Conservation (phyloP, 2,797 vertebrate genomes). For the Anguilla obscura region DNA sequence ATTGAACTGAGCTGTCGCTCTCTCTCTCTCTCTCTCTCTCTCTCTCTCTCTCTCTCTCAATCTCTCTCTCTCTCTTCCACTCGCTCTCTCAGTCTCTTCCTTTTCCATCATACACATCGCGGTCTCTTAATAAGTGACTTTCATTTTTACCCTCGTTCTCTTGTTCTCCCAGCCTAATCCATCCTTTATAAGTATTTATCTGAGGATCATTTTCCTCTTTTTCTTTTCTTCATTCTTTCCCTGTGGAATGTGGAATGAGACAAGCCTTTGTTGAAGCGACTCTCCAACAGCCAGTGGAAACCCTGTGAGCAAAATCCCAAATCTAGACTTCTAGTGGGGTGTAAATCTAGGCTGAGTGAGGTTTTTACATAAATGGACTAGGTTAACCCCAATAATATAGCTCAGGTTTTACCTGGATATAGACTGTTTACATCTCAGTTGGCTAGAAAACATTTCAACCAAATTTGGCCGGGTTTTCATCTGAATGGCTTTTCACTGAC, state of each 20-base stretch:
- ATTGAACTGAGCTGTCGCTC: slow-evolving; percentile 26
- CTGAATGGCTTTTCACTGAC: background rate
- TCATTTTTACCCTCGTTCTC: slow-evolving; percentile 4
- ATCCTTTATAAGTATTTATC: background rate
- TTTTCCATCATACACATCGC: background rate
- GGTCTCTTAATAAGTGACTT: background rate
- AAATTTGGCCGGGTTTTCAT: background rate
- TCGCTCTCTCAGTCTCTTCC: background rate
- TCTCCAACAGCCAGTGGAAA: background rate
- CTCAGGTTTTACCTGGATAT: no score
- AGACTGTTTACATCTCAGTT: no score
- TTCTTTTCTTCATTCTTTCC: background rate
- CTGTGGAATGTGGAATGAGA: background rate
- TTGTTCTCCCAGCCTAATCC: background rate
- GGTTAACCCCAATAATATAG: no score
- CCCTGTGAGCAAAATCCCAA: background rate
- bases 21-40: background rate
- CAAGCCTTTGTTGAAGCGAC: background rate
- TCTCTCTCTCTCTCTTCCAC: background rate
- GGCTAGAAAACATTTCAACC: background rate
- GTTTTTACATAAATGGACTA: background rate
- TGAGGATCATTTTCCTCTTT: background rate
- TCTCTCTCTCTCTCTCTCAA: background rate
- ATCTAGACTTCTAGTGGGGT: background rate
- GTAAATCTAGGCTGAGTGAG: background rate